Evolutionary conservation across 1,140 invertebrate species (phyloP).

Genomic region (Tetramorium alpestre): DNA sequence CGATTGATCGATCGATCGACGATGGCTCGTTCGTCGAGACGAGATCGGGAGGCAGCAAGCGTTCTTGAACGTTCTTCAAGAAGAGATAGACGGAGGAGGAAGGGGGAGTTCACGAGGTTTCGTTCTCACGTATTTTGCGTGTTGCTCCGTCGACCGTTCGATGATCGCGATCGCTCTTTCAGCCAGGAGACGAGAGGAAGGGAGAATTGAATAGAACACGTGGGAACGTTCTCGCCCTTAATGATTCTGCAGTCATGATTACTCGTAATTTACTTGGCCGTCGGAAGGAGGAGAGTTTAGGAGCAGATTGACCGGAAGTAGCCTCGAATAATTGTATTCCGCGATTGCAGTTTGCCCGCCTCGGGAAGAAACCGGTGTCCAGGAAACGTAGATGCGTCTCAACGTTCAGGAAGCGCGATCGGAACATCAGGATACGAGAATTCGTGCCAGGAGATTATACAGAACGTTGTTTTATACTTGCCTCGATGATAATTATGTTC

Average conservation of each 20-base stretch:
- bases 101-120: not conserved
- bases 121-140: not conserved
- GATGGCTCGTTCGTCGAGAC: not conserved
- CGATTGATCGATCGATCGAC: not conserved
- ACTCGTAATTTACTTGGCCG: not conserved
- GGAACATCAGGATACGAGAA: not conserved
- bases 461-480: not conserved
- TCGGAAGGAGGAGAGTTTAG: not conserved
- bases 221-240: too few relatives aligned
- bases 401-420: not conserved
- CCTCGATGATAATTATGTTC: not conserved
- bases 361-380: not conserved
- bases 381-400: not conserved
- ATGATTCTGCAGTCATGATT: not conserved
- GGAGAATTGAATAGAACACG: not conserved
- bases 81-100: not conserved
- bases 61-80: not conserved
- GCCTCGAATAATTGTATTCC: not conserved
- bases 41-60: not conserved
- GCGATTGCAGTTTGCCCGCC: not conserved
- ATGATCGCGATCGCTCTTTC: not conserved
- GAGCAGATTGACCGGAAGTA: not conserved
- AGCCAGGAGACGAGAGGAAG: not conserved
- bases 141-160: not conserved
- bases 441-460: not conserved